Evolutionary conservation across 2,113 vertebrate genomes (phyloP), one percentile per base, ranked within the genome.

Genomic region (Balaenoptera acutorostrata): DNA sequence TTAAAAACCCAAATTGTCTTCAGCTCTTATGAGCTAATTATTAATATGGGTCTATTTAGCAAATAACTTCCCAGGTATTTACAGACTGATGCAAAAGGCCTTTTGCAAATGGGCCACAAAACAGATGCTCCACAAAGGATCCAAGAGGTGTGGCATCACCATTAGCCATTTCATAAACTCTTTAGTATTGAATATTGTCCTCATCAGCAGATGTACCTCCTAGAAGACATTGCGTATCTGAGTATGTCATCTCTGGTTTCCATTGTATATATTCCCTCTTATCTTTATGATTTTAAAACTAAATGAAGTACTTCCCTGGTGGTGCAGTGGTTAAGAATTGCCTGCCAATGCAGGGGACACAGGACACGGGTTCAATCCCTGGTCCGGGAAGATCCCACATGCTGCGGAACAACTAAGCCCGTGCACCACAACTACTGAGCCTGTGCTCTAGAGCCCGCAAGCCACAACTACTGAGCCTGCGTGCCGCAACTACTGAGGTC

Each of bases 41-140:
- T 84, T 85, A 77, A 31, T 27, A 78, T 12, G 21, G 4, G 23
- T 14, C 49, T 94, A 18, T 68, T 93, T 68, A 88, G 17, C 27
- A 89, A 86, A 72, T 96, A 5, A 86, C 61, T 95, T 93, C 71
- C 31, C 29, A 96, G 41, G 6, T 93, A 77, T 81, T 55, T 94
- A 1, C 33, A 82, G 39, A 41, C n/a, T 90, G 55, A 92, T 18
- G 3, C 66, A 86, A 90, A 90, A 81, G 44, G 41, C 3, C 63
- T 36, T 95, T 95, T 92, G 31, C 31, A 96, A 93, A 86, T 55
- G 52, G n/a, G 1, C 33, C 81, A 90, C 39, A 96, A 91, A 77
- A 61, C 5, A 81, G 21, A 18, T 71, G 15, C 20, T 74, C 25
- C 12, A 63, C 36, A 69, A 61, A 77, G n/a, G 6, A 96, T 13